Evolutionary conservation across 2,113 vertebrate genomes (phyloP).

Genomic region (Microtus richardsoni): DNA sequence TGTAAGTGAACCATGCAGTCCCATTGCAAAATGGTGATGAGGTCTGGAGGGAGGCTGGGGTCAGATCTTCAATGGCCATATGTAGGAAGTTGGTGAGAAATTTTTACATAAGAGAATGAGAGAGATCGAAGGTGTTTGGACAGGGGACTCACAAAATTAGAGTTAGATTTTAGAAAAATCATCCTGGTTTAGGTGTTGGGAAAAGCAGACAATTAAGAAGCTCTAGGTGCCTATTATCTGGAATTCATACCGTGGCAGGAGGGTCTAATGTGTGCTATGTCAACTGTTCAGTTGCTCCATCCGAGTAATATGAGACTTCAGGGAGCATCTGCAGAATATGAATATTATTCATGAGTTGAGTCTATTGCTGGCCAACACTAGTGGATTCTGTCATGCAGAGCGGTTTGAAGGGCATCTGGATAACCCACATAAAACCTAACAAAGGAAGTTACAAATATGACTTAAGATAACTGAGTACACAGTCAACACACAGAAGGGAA

Average conservation of each 20-base stretch:
- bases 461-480: background rate
- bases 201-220: background rate
- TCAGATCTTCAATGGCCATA: no score
- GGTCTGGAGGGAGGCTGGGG: background rate
- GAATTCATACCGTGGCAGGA: background rate
- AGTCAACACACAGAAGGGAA: background rate
- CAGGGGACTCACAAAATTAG: background rate
- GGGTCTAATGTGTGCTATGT: background rate
- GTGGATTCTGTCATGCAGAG: background rate
- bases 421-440: background rate
- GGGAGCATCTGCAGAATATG: background rate
- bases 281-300: background rate
- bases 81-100: background rate
- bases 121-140: background rate
- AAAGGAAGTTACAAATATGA: background rate
- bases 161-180: constrained; percentile 1
- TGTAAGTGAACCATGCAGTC: background rate
- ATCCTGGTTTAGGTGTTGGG: background rate
- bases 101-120: background rate
- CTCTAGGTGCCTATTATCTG: background rate
- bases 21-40: background rate
- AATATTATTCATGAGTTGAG: background rate
- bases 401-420: background rate
- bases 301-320: background rate
- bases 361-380: background rate